Base-by-base conservation (phyloP, 2,888 invertebrate species). In the Melipona bicolor region DNA sequence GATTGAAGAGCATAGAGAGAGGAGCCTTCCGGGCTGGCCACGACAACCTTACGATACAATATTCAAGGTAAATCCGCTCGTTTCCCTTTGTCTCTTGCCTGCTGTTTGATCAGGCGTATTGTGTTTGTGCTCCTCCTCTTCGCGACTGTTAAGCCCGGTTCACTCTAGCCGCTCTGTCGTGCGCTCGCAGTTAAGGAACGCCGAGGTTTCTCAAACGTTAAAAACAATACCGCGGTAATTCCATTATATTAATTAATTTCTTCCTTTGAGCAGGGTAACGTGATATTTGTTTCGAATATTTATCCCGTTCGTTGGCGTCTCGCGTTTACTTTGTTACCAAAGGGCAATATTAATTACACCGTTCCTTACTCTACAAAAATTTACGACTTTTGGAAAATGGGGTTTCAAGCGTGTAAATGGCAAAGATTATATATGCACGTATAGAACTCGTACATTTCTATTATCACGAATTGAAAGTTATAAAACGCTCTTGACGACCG, bases 1-100 rank as follows among this genome's bases (percentile, higher is more conserved):
- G 94, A 88, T 95, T 97, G 65, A 94, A 95, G 71, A 95, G 94
- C 73, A 91, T 97, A 56, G 95, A 96, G 83, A 95, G 95, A 2
- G 95, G 95, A 88, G 97, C 97, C 43, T 94, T 97, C 80, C 95
- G 95, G 86, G 96, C 96, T 50, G 97, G 96, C 73, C 95, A 97
- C 79, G 95, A 95, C 64, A 96, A 96, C 91, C 95, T 97, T 79
- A 96, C 96, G 90, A 95, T 97, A 92, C 95, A 96, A 91, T 95
- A 96, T 93, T 96, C 96, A 84, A 96, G 95, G 97, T 97, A 79
- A n/a, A 74, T 19, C 36, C 27, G 15, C 15, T 32, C 17, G 49
- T 24, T 32, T 56, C n/a, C 49, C 72, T 56, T 43, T n/a, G 43
- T 65, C 52, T 64, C 21, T 43, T 43, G 21, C 36, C 15, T 24